These are phyloP conservation scores for Nesidiocoris tenuis DNA, from an alignment of 2,888 invertebrate genomes.

Conservation along the genomic window DNA sequence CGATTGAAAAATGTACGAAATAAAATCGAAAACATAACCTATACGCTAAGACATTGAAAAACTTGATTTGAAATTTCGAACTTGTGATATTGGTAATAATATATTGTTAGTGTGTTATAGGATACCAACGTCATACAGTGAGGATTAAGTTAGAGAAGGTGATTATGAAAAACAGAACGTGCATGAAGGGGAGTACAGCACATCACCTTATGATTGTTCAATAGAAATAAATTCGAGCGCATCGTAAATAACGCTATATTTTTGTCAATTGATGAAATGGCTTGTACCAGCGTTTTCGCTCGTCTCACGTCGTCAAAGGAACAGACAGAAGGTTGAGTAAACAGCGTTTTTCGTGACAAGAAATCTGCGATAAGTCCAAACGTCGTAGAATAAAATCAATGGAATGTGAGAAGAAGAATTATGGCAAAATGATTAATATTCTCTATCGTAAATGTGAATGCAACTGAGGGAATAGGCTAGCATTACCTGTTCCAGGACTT, in stretches of 20 bases:
- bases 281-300: conserved; percentile 43
- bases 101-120: conserved; percentile 36
- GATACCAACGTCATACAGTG: conserved; percentile 44
- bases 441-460: neutral
- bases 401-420: neutral
- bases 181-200: conserved; percentile 31
- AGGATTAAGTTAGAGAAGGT: conserved; percentile 20
- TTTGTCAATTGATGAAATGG: too few species aligned
- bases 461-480: neutral
- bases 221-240: conserved; percentile 2
- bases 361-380: too few species aligned
- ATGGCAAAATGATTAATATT: neutral
- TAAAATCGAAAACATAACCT: too few species aligned
- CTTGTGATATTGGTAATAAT: neutral
- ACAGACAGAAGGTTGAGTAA: neutral
- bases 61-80: conserved; percentile 7
- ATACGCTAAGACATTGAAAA: neutral
- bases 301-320: conserved; percentile 39
- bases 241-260: too few species aligned
- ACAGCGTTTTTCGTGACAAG: neutral
- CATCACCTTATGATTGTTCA: conserved; percentile 22
- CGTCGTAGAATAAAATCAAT: neutral
- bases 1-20: too few species aligned
- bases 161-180: conserved; percentile 36
- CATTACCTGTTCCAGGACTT: conserved; percentile 45